A percentile compares a stretch with the other conserved stretches of the same genome.
Evolutionary conservation across 2,888 invertebrate genomes (phyloP).

Genomic region (Euspilapteryx auroguttella): DNA sequence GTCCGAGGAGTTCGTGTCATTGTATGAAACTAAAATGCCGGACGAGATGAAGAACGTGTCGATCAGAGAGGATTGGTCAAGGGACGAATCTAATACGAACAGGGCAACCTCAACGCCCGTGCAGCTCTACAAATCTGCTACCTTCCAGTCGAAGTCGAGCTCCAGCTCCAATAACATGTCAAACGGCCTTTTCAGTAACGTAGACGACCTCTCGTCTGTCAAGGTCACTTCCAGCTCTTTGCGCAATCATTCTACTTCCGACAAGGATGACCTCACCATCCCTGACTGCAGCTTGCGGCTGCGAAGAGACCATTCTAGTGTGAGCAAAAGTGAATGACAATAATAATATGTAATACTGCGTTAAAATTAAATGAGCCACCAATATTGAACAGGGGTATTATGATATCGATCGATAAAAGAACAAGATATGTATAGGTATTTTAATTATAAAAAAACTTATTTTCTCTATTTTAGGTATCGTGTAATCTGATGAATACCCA

Average conservation of each 20-base stretch:
- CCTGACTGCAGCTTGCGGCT: conserved; percentile 44
- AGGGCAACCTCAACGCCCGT: conserved; percentile 64
- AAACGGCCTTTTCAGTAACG: conserved; percentile 50
- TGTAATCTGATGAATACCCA: no score
- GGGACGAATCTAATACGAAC: conserved; percentile 22
- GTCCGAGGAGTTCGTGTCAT: conserved; percentile 35
- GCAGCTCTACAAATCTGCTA: conserved; percentile 40
- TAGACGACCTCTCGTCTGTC: conserved; percentile 60
- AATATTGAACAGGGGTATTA: conserved; percentile 2
- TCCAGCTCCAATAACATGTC: conserved; percentile 45
- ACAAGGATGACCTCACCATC: conserved; percentile 49
- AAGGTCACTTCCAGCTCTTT: conserved; percentile 46
- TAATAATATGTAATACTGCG: no score
- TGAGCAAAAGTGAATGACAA: conserved; percentile 36
- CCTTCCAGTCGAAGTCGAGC: conserved; percentile 47
- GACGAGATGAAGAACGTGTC: conserved; percentile 30
- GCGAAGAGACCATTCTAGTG: conserved; percentile 29
- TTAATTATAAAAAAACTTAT: no score
- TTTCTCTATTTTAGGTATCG: no score
- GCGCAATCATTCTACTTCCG: conserved; percentile 44
- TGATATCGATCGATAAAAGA: no score
- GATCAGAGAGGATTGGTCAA: conserved; percentile 18
- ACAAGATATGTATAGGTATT: no score
- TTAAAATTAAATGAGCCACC: not conserved
- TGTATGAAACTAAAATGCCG: conserved; percentile 46